phyloP scores from a whole-genome alignment of 2,113 vertebrate species.

The Haemorhous mexicanus region DNA sequence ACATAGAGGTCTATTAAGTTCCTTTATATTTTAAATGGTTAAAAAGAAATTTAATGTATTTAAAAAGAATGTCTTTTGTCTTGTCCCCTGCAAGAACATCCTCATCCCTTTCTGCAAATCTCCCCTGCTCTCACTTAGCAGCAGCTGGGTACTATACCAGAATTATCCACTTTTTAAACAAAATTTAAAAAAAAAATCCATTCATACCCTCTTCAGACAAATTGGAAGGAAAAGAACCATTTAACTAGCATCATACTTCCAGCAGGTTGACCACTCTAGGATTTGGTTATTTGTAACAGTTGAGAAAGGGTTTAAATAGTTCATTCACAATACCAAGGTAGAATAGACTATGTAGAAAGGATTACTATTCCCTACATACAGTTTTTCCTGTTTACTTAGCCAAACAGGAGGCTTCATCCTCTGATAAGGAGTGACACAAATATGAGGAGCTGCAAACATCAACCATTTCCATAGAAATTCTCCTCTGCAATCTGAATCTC shows the following conservation, averaged over 20 bases:
- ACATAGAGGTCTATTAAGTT: background rate
- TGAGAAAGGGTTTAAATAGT: background rate
- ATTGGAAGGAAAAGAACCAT: constrained; percentile 13
- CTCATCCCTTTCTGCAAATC: background rate
- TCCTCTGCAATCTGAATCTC: background rate
- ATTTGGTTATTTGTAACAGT: background rate
- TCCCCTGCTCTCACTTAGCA: background rate
- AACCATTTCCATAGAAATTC: background rate
- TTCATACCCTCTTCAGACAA: background rate
- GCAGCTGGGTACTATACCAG: background rate
- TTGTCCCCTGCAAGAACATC: background rate
- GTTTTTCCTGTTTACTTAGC: background rate
- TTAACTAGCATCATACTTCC: background rate
- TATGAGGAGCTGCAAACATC: background rate
- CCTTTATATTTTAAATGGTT: background rate
- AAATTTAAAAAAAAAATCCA: background rate
- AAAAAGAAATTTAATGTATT: background rate
- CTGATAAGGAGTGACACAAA: background rate
- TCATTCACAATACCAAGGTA: background rate
- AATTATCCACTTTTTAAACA: background rate
- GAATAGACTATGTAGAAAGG: background rate
- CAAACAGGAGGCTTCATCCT: background rate
- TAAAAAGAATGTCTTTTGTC: background rate
- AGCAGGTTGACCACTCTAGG: background rate
- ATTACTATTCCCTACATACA: background rate